Evolutionary conservation across 2,113 vertebrate species (phyloP), one percentile per base, ranked within the genome.

Genomic region (Oostethus manadensis): DNA sequence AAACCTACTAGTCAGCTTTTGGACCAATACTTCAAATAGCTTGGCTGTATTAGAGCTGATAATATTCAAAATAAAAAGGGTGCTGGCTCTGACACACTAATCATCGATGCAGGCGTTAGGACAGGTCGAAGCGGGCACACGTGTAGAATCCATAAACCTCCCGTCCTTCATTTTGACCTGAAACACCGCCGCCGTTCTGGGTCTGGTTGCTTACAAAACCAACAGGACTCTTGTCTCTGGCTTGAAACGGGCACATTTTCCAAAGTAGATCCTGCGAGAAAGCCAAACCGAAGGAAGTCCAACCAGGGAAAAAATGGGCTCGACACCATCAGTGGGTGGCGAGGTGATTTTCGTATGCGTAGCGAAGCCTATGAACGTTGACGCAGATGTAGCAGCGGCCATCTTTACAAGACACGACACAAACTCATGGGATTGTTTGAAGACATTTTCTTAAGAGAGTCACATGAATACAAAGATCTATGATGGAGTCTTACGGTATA

Each of bases 391-490:
- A 26, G 23, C 23, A 26, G 5, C 2, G 29, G 29, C 29, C 73
- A 84, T 75, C 76, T 88, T 88, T 87, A 87, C 84, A 80, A 84
- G 78, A 87, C 82, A 86, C 74, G 80, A 84, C 82, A 86, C 84
- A 88, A 84, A 78, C 80, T 84, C 78, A 35, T 86, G 73, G 78
- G 79, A 82, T 81, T 85, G 82, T 84, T 88, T 87, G 61, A 84
- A 80, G 86, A 85, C 77, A 86, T 88, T 87, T 85, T 86, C 77
- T 84, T 86, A 86, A 86, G 85, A 84, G 83, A 86, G 76, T 84
- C 81, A 87, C 83, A 85, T 84, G 83, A 84, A 87, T 87, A 86
- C 77, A 86, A 85, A 84, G 80, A 79, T 82, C 82, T 82, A 86
- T 85, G 74, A 86, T 83, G 80, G 82, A 85, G 78, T 87, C 76